These are phyloP conservation scores for Tragelaphus strepsiceros DNA, from an alignment of 2,113 vertebrate species.

Conservation along the genomic window DNA sequence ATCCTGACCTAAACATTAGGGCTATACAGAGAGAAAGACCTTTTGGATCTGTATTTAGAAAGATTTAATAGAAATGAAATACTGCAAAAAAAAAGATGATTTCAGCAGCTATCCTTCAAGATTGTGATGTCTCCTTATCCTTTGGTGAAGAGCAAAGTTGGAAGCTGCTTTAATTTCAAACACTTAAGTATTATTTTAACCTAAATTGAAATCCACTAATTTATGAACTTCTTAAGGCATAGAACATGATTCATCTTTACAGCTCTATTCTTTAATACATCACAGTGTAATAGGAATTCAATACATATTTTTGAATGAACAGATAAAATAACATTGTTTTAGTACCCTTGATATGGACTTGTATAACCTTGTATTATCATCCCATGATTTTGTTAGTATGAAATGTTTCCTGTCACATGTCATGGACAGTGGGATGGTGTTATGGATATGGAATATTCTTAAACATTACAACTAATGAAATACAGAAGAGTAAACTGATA, in stretches of 20 bases:
- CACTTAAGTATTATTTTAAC: not conserved
- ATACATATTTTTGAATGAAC: not conserved
- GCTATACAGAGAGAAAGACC: not conserved
- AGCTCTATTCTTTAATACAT: not conserved
- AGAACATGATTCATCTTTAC: not conserved
- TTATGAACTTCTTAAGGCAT: not conserved
- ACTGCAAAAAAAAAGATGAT: not conserved
- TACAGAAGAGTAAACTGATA: not conserved
- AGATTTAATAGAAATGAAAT: not conserved
- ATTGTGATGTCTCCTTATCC: not conserved
- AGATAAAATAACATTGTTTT: not conserved
- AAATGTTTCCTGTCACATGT: not conserved
- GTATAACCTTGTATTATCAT: not conserved
- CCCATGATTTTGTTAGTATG: not conserved
- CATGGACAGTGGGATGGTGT: not conserved
- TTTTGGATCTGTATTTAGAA: conserved; percentile 6
- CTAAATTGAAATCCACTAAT: not conserved
- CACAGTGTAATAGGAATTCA: not conserved
- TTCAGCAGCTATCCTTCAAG: not conserved
- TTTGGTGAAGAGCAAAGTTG: not conserved
- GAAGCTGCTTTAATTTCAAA: conserved; percentile 1
- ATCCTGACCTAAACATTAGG: not conserved
- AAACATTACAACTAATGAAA: not conserved
- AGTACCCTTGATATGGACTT: not conserved
- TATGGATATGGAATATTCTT: not conserved